Evolutionary conservation across 2,888 invertebrate species (phyloP), one percentile per base, ranked within the genome.

Genomic region (Nineta flava): DNA sequence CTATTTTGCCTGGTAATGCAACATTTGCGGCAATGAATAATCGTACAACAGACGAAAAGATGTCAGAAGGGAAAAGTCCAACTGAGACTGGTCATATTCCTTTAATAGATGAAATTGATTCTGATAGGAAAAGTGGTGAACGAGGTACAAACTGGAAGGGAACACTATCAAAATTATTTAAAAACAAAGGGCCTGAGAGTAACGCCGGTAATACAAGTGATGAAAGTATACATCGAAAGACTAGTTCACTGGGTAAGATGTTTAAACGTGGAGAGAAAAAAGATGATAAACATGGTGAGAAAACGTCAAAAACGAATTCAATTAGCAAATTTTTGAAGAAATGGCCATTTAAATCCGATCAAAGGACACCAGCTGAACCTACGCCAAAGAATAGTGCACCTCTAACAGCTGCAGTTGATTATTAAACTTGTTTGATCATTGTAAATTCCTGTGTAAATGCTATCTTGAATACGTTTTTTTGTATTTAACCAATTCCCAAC

Each of bases 101-200:
- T 10, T 32, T 46, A 32, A 2, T 44, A 13, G 44, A 44, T 26
- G 44, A 44, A 21, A 34, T 35, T 35, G 17, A 21, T 43, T 19
- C 13, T 9, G 41, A 48, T 19, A 26, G 21, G 12, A 31, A 26
- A 17, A 13, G 47, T 38, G 21, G 17, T 4, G 31, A 40, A 5
- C 26, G 13, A 10, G 17, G 41, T 9, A 9, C 13, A 13, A 48
- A 41, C n/a, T 48, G 48, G 48, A 17, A 16, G 21, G 48, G 41
- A 7, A 48, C 48, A 7, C 19, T 48, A n/a, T 34, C 48, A 16
- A 17, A 35, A 13, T 35, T 48, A 26, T 48, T 48, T 41, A 48
- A 41, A 21, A 48, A 48, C 10, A 48, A 42, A 26, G 21, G 40
- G 6, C 19, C 40, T 9, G 19, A 41, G 15, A 41, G 16, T 21